Evolutionary conservation across 2,113 vertebrate species (phyloP), one percentile per base, ranked within the genome.

Genomic region (Lanius collurio): DNA sequence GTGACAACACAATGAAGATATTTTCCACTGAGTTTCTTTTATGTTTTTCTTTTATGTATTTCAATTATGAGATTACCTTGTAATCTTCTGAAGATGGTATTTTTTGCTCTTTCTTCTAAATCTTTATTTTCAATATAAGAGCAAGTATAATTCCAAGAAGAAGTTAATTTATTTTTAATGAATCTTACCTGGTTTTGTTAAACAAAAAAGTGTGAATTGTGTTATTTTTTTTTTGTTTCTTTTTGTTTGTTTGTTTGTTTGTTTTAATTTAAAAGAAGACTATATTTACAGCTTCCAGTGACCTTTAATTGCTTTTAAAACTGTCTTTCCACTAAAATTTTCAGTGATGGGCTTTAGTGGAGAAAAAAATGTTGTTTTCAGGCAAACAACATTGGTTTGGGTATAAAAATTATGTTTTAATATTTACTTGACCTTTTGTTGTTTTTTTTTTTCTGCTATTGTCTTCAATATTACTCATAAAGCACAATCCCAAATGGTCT

Each of bases 211-310:
- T 21, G 2, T 6, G 56, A 31, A 52, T 28, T 2, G 0, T 4
- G 1, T 1, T 37, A 19, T n/a, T 1, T 28, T 31, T 62, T 27
- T n/a, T 4, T 14, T 7, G 15, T 15, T 12, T 18, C 26, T 52
- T 27, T 33, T 5, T 20, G 31, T 18, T 8, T 31, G 11, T 22
- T 47, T 47, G 44, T 49, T 37, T 9, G 13, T 13, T 28, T 19
- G 27, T 6, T 35, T 62, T 9, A 17, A 42, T 56, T 52, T 62
- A 28, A 46, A 83, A 53, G 6, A 80, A 53, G 6, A 9, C 16
- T 57, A 4, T 28, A 46, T 24, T 93, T 52, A 30, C 47, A 64
- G 7, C 4, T 59, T 22, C 52, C 13, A 31, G 17, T 63, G 33
- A n/a, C 9, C 4, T 33, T 70, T 84, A 39, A 39, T 33, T 71